A percentile compares a stretch with the other conserved stretches of the same genome.
phyloP scores from a whole-genome alignment of 2,888 invertebrate species.

The Eupeodes latifasciatus region DNA sequence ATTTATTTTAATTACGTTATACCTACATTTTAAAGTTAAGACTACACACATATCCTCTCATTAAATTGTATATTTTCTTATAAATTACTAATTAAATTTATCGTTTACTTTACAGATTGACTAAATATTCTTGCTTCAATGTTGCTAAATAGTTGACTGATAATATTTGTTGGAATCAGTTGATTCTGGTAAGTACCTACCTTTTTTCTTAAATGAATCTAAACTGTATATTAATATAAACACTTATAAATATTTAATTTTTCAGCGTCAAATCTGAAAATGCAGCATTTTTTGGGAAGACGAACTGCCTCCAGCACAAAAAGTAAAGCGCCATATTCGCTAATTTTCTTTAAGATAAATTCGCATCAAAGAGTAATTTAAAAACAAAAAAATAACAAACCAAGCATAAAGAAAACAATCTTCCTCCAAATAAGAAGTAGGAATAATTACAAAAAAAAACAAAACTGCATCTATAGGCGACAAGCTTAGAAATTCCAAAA shows the following conservation, averaged over 20 bases:
- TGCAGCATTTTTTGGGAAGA: conserved; percentile 78
- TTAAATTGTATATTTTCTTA: not conserved
- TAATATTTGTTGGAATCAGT: conserved; percentile 50
- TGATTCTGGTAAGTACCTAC: conserved; percentile 63
- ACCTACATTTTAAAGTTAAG: too few relatives aligned
- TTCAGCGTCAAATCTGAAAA: conserved; percentile 77
- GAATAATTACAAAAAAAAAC: conserved; percentile 13
- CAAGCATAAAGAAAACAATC: not conserved
- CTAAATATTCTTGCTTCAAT: conserved; percentile 34
- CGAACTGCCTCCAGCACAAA: conserved; percentile 76
- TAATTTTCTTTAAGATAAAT: conserved; percentile 63
- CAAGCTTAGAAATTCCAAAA: conserved; percentile 5
- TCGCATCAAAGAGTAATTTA: conserved; percentile 56
- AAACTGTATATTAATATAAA: not conserved
- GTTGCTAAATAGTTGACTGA: conserved; percentile 66
- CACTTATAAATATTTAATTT: conserved; percentile 30
- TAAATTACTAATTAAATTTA: not conserved
- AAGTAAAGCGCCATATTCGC: conserved; percentile 75
- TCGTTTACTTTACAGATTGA: conserved; percentile 44
- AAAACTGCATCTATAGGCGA: conserved; percentile 1
- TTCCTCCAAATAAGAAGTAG: conserved; percentile 13
- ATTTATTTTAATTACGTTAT: too few relatives aligned
- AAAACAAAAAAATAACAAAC: conserved; percentile 26
- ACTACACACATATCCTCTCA: too few relatives aligned
- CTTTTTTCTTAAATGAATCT: not conserved